phyloP scores from a whole-genome alignment of 2,113 vertebrate genomes.

The Oreochromis niloticus region DNA sequence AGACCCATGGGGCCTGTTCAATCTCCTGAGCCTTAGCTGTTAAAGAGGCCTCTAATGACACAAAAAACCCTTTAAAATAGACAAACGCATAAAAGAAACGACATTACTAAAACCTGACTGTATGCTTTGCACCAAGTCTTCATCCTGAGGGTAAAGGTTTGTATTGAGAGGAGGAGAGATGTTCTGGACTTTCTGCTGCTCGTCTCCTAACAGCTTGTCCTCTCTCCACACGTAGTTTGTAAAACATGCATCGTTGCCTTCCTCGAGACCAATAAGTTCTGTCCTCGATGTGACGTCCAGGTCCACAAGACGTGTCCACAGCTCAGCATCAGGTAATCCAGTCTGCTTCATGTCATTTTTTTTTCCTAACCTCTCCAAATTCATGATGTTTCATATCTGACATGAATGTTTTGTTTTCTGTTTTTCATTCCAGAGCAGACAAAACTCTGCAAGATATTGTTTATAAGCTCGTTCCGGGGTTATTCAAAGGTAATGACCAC shows the following conservation, averaged over 20 bases:
- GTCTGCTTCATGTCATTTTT: fast-evolving
- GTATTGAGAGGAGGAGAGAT: neutral
- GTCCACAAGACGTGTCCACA: slow-evolving; percentile 91
- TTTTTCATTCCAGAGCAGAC: slow-evolving; percentile 75
- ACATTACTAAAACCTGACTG: neutral
- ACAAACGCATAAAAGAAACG: neutral
- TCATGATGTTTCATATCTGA: neutral
- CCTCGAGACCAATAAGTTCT: slow-evolving; percentile 93
- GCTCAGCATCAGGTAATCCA: slow-evolving; percentile 85
- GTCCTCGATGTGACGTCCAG: slow-evolving; percentile 90
- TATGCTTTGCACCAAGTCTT: neutral
- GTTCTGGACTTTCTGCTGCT: neutral
- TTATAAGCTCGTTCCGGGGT: slow-evolving; percentile 90
- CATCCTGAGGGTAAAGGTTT: neutral
- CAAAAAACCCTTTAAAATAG: neutral
- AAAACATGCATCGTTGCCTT: slow-evolving; percentile 94
- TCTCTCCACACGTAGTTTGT: slow-evolving; percentile 71
- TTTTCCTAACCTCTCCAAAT: fast-evolving
- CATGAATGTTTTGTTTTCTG: neutral
- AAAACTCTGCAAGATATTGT: slow-evolving; percentile 94
- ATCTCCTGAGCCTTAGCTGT: neutral
- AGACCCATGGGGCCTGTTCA: neutral
- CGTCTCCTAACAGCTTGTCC: neutral
- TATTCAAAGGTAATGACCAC: slow-evolving; percentile 84
- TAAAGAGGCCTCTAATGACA: neutral